A percentile compares a stretch with the other conserved stretches of the same genome.
Conservation (phyloP, 2,113 vertebrate genomes). For the Tenebrosternarchus preto region DNA sequence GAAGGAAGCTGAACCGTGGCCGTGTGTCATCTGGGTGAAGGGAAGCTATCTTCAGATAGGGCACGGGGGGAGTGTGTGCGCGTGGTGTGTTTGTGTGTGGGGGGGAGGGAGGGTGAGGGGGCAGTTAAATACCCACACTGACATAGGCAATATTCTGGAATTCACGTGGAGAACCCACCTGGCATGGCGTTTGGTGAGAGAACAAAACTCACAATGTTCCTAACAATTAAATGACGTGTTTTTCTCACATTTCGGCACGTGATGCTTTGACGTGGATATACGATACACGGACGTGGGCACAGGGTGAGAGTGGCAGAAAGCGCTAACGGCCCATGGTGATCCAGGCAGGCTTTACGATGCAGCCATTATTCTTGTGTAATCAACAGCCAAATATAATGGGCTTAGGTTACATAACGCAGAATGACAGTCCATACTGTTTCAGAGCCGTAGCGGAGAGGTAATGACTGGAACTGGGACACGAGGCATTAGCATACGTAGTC, state of each 20-base stretch:
- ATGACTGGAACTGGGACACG: neutral
- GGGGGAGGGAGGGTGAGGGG: no score
- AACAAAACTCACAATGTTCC: no score
- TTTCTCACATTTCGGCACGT: neutral
- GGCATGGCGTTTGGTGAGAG: neutral
- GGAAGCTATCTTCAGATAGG: neutral
- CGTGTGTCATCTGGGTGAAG: neutral
- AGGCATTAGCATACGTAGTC: neutral
- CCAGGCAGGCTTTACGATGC: constrained; percentile 18
- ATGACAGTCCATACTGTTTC: constrained; percentile 1
- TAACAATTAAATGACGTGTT: neutral
- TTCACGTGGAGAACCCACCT: constrained; percentile 26
- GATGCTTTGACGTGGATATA: no score
- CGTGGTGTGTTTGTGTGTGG: neutral
- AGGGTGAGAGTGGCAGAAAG: neutral
- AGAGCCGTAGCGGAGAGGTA: constrained; percentile 12
- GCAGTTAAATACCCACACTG: neutral
- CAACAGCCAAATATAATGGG: constrained; percentile 27
- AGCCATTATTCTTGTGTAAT: constrained; percentile 30
- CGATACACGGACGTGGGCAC: neutral
- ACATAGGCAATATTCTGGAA: neutral
- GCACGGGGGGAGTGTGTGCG: no score
- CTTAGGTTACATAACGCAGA: constrained; percentile 38
- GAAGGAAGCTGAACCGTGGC: neutral
- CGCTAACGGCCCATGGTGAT: neutral